Base-by-base conservation (phyloP, 2,888 invertebrate species). In the Suillia variegata region DNA sequence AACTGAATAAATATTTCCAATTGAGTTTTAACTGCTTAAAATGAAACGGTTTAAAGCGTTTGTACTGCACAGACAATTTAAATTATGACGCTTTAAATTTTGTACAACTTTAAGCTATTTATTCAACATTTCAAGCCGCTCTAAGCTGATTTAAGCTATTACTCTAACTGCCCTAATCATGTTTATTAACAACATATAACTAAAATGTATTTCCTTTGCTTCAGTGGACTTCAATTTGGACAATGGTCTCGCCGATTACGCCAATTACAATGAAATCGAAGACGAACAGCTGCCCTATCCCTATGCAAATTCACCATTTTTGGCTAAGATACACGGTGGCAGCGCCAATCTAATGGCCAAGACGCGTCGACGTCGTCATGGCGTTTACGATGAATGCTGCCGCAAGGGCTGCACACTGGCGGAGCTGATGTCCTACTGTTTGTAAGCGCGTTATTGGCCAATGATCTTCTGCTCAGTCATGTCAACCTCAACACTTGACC, bases 321-420 rank as follows among this genome's bases (percentile, higher is more conserved):
- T 79, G 17, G 63, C 61, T 0, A 56, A 58, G 2, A 53, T 69
- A 26, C 33, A 73, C 4, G 64, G 63, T 3, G 69, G 66, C 10
- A 63, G 67, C 5, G 63, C 64, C 2, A 58, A 63, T 13, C 57
- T 64, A 1, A 31, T 75, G 62, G 49, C 74, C 17, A 64, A 74
- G 20, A 70, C 68, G 2, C 71, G 78, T 2, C 66, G 70, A 3
- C 70, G 73, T 12, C 71, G 78, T 1, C 58, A 66, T 15, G 72
- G 71, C 3, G 59, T 73, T 50, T 59, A 64, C 50, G 74, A 79
- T 22, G 73, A 78, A 26, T 79, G 78, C 38, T 79, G 78, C 59
- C 21, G 21, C 2, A 75, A 73, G 24, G 20, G 67, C 1, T 79
- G 78, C 54, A 53, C 66, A 24, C 53, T 48, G 3, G 17, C 5